A percentile compares a stretch with the other conserved stretches of the same genome.
These are phyloP conservation scores for Polymixis lichenea DNA, from an alignment of 2,888 invertebrate species.

Conservation along the genomic window DNA sequence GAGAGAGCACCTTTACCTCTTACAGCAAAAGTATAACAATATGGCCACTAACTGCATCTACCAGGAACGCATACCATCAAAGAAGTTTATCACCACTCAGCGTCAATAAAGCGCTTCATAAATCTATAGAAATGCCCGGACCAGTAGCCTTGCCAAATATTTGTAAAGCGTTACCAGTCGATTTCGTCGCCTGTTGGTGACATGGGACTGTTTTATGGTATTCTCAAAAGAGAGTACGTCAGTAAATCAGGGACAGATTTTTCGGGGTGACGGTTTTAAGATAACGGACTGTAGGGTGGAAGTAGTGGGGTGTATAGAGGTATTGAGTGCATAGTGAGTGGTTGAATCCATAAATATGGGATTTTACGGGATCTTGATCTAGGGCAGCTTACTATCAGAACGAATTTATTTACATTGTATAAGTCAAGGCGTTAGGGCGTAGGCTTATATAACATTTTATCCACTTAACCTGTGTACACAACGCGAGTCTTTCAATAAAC, in stretches of 20 bases:
- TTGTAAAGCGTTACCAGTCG: conserved; percentile 83
- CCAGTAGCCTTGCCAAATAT: conserved; percentile 76
- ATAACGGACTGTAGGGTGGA: conserved; percentile 65
- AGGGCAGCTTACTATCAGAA: neutral
- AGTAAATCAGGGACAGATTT: conserved; percentile 86
- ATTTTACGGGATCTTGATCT: neutral
- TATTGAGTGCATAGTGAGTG: conserved; percentile 37
- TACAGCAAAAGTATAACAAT: neutral
- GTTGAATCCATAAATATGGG: conserved; percentile 17
- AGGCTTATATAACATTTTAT: no score
- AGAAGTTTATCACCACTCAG: conserved; percentile 60
- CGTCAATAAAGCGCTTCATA: conserved; percentile 65
- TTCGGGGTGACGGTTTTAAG: conserved; percentile 69
- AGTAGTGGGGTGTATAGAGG: conserved; percentile 52
- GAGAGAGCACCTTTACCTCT: neutral
- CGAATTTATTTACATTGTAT: neutral
- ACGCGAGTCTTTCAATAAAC: no score
- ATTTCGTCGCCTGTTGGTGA: conserved; percentile 81
- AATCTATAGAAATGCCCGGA: conserved; percentile 63
- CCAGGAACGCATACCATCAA: conserved; percentile 46
- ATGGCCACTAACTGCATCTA: conserved; percentile 21
- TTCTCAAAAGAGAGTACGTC: conserved; percentile 79
- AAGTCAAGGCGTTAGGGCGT: no score
- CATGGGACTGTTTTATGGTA: conserved; percentile 87
- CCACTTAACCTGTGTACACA: no score